Evolutionary conservation across 2,113 vertebrate genomes (phyloP), one percentile per base, ranked within the genome.

Genomic region (Nycticebus coucang): DNA sequence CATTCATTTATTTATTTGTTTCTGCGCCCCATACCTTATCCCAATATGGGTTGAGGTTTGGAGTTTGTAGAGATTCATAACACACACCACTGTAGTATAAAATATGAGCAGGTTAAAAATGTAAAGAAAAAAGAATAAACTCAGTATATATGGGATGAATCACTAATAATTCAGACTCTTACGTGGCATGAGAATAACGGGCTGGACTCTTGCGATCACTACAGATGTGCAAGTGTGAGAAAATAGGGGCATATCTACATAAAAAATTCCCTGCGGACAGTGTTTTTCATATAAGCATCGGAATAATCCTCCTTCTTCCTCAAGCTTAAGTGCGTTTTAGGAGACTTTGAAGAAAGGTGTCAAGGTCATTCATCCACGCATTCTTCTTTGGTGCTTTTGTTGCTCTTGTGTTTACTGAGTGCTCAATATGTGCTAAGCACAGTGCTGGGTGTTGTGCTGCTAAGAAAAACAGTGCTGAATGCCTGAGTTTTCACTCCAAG

Each of bases 61-160:
- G 45, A 50, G 68, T 66, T 89, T 91, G 92, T 37, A 64, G 24
- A 87, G 28, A 79, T 72, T 55, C 18, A 68, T 82, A 90, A 87
- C 89, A 53, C 17, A 60, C 0, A 53, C 18, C 60, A 74, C 28
- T 72, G 14, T 37, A 66, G 33, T 79, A 87, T 83, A 71, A 95
- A 95, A 87, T 66, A 86, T 77, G 69, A 91, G 5, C 37, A 71
- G 19, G n/a, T 30, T 35, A 71, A 92, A 80, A 53, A 69, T 7
- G 26, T 28, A 89, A 89, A 77, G 33, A 62, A 68, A 74, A 69
- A 94, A 33, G 13, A 85, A 89, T 87, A 94, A 95, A 41, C 7
- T 71, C 33, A 77, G 24, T 24, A 60, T 18, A 5, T 37, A 28
- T 59, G 66, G 17, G 28, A 55, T 50, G 13, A 86, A 35, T 60